Percentiles rank a stretch among this genome's conserved stretches.
Conservation (phyloP, 2,888 invertebrate genomes). For the Hemistola chrysoprasaria region DNA sequence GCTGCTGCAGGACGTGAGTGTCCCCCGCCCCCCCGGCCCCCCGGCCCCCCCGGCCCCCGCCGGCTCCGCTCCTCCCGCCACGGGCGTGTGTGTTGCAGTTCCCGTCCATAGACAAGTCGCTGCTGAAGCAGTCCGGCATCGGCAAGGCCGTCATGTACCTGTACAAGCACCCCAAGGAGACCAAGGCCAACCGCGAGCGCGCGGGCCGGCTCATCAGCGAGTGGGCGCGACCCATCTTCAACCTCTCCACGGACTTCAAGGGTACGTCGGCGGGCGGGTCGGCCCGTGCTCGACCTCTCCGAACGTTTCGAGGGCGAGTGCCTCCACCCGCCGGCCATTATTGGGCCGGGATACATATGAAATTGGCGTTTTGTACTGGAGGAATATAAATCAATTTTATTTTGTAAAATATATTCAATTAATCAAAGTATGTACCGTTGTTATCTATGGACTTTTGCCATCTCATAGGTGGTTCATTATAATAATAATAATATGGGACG, state of each 20-base stretch:
- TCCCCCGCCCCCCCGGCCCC: neutral
- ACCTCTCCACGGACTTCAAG: conserved; percentile 83
- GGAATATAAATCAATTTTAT: too few species aligned
- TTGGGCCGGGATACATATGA: too few species aligned
- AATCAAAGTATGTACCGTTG: too few species aligned
- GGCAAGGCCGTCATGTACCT: conserved; percentile 99
- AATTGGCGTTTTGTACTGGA: too few species aligned
- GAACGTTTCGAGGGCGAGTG: too few species aligned
- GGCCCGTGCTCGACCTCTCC: too few species aligned
- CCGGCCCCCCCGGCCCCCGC: neutral
- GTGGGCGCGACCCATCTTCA: conserved; percentile 99
- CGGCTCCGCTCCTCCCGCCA: neutral
- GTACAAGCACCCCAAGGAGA: conserved; percentile 99
- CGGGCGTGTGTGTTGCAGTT: conserved; percentile 80
- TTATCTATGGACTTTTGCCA: too few species aligned
- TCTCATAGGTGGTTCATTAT: too few species aligned
- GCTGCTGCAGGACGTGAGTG: conserved; percentile 87
- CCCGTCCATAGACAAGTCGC: conserved; percentile 93
- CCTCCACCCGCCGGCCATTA: too few species aligned
- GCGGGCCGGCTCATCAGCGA: conserved; percentile 97
- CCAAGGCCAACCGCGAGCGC: conserved; percentile 93
- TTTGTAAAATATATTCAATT: too few species aligned
- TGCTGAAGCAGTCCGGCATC: conserved; percentile 97
- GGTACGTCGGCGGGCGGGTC: conserved; percentile 35
- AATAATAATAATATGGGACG: too few species aligned